These are phyloP conservation scores for Sipha flava DNA, from an alignment of 1,140 invertebrate genomes.

Conservation along the genomic window DNA sequence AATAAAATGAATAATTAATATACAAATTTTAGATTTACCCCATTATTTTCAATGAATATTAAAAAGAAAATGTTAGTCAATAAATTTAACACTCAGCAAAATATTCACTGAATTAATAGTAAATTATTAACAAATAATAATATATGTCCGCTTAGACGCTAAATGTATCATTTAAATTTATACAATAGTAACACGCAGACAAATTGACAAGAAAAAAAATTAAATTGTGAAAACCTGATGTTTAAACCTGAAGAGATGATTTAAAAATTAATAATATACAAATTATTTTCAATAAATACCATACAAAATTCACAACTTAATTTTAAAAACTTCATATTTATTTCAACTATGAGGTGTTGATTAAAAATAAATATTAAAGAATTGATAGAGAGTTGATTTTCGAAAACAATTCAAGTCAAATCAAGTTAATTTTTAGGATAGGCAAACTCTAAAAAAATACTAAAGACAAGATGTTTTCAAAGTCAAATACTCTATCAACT, in stretches of 20 bases:
- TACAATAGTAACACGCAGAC: constrained; percentile 26
- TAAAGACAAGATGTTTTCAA: not conserved
- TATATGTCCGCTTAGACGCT: constrained; percentile 20
- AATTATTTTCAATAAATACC: not conserved
- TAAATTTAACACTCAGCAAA: not conserved
- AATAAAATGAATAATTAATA: no score
- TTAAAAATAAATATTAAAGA: no score
- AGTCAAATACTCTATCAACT: no score
- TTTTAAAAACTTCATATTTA: no score
- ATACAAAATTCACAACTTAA: no score
- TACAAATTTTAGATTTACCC: no score
- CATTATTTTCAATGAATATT: no score
- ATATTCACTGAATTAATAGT: not conserved
- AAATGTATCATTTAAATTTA: constrained; percentile 4
- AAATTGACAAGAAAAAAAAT: not conserved
- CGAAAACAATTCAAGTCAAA: no score
- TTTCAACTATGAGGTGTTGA: no score
- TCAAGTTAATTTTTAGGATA: no score
- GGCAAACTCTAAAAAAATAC: no score
- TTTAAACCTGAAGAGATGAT: not conserved
- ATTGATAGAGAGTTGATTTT: no score
- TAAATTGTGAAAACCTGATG: not conserved
- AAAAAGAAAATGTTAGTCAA: not conserved
- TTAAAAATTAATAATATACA: not conserved
- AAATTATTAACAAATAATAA: not conserved